Base-by-base conservation (phyloP, 1,140 invertebrate species). In the Stegodyphus dumicola region DNA sequence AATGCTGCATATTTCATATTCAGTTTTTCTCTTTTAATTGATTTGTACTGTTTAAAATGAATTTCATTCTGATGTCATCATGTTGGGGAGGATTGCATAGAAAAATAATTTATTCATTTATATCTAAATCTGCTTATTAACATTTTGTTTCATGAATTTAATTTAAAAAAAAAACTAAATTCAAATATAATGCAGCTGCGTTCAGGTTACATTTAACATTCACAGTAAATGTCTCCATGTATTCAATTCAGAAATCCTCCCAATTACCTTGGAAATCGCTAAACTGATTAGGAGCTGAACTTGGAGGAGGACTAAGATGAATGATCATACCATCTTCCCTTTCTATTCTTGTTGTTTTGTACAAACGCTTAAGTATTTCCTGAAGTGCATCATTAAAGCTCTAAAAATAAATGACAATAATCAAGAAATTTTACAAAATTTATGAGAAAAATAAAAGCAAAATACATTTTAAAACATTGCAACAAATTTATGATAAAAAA, bases 281-380 rank as follows among this genome's bases (percentile, higher is more conserved):
- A 1, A n/a, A 51, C 18, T 6, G 7, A 73, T 81, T 53, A 33
- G 7, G 15, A 69, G n/a, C 7, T 15, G 48, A 64, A 7, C 17
- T 65, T 18, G 69, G n/a, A 18, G n/a, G 52, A 70, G 51, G 54
- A 33, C 33, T 33, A 33, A 33, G 33, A 60, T 60, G 52, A 75
- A 83, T 13, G 9, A 83, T 67, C 9, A 54, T 5, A 18, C 71
- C 80, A 83, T 83, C 71, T 15, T 67, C 60, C 54, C 71, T 75
- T 65, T 75, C 80, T 15, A 49, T 52, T 77, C 13, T 86, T 64
- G 56, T 69, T 75, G 48, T 85, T 88, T 87, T 87, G 88, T 75
- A 88, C 48, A 87, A 76, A 85, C 60, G 86, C 86, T 67, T 87
- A 86, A 87, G 88, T 88, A 78, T 64, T 53, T 87, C 80, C 65